Conservation (phyloP, 2,888 invertebrate genomes). For the Drosophila yooni region DNA sequence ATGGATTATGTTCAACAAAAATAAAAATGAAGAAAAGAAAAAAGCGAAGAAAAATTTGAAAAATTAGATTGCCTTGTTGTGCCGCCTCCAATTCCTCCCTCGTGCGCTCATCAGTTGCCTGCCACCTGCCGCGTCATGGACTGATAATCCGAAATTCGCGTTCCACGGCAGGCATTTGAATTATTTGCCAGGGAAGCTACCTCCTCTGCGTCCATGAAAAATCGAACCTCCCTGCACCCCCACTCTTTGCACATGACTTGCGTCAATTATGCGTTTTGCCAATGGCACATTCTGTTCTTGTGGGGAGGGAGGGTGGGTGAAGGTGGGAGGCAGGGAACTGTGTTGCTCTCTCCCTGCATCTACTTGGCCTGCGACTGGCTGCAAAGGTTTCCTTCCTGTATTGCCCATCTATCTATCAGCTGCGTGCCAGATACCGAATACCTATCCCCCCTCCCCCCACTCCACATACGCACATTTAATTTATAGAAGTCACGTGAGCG, state of each 20-base stretch:
- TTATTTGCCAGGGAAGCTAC: conserved; percentile 24
- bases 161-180: conserved; percentile 44
- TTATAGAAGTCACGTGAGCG: conserved; percentile 76
- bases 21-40: background rate
- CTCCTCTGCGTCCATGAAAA: background rate
- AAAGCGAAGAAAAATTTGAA: conserved; percentile 2
- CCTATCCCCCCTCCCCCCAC: conserved; percentile 3
- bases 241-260: conserved; percentile 62
- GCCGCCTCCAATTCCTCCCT: background rate
- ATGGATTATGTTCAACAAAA: conserved; percentile 30
- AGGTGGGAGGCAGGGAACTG: background rate
- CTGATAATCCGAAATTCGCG: conserved; percentile 50
- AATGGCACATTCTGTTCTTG: conserved; percentile 18
- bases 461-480: conserved; percentile 64
- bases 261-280: conserved; percentile 61
- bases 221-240: background rate
- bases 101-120: background rate
- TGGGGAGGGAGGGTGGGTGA: background rate
- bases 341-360: conserved; percentile 1
- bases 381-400: conserved; percentile 44
- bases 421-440: conserved; percentile 34
- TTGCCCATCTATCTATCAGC: conserved; percentile 26
- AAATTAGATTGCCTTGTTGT: conserved; percentile 17
- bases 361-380: conserved; percentile 1
- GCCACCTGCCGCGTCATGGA: conserved; percentile 46